Base-by-base conservation (phyloP, 2,888 invertebrate genomes). In the Volucella bombylans region DNA sequence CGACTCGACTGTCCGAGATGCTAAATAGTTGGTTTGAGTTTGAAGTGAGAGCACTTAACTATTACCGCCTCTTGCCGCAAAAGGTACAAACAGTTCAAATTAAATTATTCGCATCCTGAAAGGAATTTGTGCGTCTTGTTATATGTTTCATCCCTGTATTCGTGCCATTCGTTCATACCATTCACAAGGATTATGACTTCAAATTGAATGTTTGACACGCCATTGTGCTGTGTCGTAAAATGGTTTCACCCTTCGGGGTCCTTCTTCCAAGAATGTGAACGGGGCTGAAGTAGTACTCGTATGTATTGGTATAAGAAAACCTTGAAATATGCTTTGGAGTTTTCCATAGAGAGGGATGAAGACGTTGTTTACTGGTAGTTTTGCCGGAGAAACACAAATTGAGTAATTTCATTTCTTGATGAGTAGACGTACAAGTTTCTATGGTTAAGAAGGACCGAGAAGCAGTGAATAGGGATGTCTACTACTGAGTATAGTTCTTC, bases 181-280 rank as follows among this genome's bases (percentile, higher is more conserved):
- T 31, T 31, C 10, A 31, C 12, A 50, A 15, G 10, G 69, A 59
- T 69, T 57, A 73, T 73, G 74, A 80, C 67, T 80, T 68, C 62
- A 80, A 80, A 68, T 80, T 74, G 62, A 80, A 74, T 80, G 74
- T 69, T 74, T 74, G 68, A 57, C 80, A 74, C 80, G 62, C 68
- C 18, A 41, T 65, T 73, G 54, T 73, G 38, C 14, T 62, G 52
- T 47, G 64, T 10, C 59, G 47, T 80, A 54, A 62, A 45, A 67
- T 52, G 59, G 38, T 59, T 69, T 69, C 62, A 54, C 31, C 31
- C 8, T 39, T 8, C 8, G 11, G 38, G 38, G n/a, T 45, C 45
- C 41, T 65, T n/a, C 50, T 49, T 62, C 45, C 45, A 11, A 45
- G 45, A 14, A 12, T 12, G n/a, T 12, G 39, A 8, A n/a, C 8